phyloP scores from a whole-genome alignment of 2,113 vertebrate genomes.

The Macaca mulatta region DNA sequence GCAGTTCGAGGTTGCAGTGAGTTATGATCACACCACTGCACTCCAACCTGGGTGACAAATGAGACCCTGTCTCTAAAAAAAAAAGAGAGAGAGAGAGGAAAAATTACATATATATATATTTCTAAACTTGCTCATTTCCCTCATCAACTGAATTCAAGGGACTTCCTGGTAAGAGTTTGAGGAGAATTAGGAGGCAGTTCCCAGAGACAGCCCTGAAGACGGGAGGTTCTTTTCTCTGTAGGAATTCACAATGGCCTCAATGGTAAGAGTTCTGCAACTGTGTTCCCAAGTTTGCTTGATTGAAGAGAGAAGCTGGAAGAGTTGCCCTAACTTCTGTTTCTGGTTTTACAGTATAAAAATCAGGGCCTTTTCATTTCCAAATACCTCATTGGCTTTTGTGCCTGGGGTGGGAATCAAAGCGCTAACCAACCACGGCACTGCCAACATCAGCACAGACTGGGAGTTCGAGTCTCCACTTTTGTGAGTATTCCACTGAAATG shows the following conservation, averaged over 20 bases:
- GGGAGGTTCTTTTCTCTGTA: not conserved
- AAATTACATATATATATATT: not conserved
- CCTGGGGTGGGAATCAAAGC: constrained; percentile 74
- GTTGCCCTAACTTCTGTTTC: constrained; percentile 15
- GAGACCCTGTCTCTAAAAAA: too few relatives aligned
- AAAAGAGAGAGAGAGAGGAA: too few relatives aligned
- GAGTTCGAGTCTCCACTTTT: constrained; percentile 72
- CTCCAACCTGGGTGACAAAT: too few relatives aligned
- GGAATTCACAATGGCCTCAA: not conserved
- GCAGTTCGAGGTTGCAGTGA: too few relatives aligned
- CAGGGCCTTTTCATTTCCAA: constrained; percentile 76
- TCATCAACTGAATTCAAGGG: not conserved
- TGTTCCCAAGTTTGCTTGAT: not conserved
- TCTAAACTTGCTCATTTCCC: not conserved
- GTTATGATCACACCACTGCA: too few relatives aligned
- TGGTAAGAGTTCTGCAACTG: not conserved
- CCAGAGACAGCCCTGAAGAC: not conserved
- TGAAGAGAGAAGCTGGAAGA: not conserved
- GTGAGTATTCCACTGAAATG: constrained; percentile 64
- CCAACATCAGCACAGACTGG: constrained; percentile 77
- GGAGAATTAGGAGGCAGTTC: not conserved
- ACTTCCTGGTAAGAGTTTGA: not conserved
- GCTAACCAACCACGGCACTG: constrained; percentile 70
- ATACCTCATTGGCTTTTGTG: constrained; percentile 79
- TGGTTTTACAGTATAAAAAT: constrained; percentile 80